These are phyloP conservation scores for Menura novaehollandiae DNA, from an alignment of 2,113 vertebrate genomes.

Conservation along the genomic window DNA sequence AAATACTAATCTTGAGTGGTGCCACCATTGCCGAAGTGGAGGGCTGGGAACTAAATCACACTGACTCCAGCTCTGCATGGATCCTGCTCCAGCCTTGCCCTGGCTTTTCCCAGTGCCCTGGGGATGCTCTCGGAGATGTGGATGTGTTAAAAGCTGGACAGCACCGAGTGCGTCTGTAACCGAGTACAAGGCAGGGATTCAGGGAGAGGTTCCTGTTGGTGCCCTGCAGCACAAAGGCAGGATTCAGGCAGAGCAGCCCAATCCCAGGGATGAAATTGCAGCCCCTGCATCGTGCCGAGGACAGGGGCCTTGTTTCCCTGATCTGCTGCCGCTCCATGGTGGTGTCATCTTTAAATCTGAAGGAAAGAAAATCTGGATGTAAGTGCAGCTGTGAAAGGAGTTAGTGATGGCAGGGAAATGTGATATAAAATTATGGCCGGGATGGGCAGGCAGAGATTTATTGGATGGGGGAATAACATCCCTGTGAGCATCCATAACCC, in stretches of 20 bases:
- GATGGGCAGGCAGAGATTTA: neutral
- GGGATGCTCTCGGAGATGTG: neutral
- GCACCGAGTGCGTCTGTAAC: neutral
- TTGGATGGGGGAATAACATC: fast-evolving
- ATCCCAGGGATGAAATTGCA: neutral
- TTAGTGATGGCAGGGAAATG: neutral
- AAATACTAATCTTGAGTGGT: neutral
- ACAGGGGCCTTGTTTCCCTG: neutral
- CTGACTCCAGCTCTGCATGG: neutral
- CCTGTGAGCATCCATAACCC: fast-evolving
- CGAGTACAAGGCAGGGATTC: neutral
- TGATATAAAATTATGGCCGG: neutral
- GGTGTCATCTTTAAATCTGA: neutral
- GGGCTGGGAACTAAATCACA: neutral
- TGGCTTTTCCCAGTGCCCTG: neutral
- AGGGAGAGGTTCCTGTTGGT: neutral
- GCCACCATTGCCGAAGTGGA: neutral
- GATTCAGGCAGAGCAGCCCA: neutral
- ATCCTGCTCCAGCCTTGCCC: neutral
- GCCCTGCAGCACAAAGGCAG: neutral
- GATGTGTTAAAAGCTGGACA: neutral
- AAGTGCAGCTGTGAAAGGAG: slow-evolving; percentile 1
- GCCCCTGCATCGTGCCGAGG: neutral
- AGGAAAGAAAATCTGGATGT: neutral
- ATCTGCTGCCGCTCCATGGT: neutral